A percentile compares a stretch with the other conserved stretches of the same genome.
Conservation (phyloP, 2,797 vertebrate genomes). For the Pantherophis alleghaniensis region DNA sequence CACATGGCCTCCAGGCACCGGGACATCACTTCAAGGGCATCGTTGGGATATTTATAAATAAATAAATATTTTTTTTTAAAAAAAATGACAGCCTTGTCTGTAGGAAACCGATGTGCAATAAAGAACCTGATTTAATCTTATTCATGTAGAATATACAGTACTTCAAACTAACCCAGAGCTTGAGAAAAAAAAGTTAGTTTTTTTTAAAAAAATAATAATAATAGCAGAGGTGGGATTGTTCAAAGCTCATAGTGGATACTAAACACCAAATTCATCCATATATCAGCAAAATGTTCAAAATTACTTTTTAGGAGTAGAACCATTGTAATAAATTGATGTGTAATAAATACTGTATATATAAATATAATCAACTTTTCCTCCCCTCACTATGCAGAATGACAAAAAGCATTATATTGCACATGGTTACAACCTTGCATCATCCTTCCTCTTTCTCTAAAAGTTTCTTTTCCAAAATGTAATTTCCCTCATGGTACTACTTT, state of each 20-base stretch:
- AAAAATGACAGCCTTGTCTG: not conserved
- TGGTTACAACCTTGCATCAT: not conserved
- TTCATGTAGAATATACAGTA: not conserved
- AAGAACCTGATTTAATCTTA: not conserved
- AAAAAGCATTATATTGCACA: not conserved
- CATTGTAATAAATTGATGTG: not conserved
- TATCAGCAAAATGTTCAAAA: not conserved
- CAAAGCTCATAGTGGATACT: not conserved
- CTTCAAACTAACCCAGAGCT: not conserved
- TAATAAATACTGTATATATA: not conserved
- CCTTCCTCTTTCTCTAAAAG: not conserved
- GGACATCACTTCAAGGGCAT: no score
- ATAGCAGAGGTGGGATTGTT: not conserved
- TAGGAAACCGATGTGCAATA: not conserved
- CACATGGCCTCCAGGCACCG: no score
- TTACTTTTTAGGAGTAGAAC: not conserved
- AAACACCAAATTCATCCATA: not conserved
- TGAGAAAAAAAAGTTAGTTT: not conserved
- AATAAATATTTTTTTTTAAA: not conserved
- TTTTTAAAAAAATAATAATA: not conserved
- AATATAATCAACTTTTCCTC: not conserved
- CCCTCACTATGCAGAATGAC: not conserved
- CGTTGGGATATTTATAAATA: not conserved
- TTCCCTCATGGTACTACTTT: not conserved
- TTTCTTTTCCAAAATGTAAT: not conserved